These are phyloP conservation scores for Apotomis turbidana DNA, from an alignment of 2,888 invertebrate genomes.

Conservation along the genomic window DNA sequence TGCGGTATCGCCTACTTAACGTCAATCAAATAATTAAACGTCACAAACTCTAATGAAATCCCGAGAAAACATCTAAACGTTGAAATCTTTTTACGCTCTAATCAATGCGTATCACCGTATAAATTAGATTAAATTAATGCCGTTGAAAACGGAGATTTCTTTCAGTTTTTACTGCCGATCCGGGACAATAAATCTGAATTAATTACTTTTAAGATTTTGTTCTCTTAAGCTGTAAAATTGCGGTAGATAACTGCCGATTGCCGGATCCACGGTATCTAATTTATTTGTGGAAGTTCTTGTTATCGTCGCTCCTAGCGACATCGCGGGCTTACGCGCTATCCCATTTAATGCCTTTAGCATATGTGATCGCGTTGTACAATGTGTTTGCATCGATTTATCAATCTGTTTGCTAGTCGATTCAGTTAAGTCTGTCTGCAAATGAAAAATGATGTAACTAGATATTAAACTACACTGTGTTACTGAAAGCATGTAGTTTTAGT, in stretches of 20 bases:
- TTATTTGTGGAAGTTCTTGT: constrained; percentile 72
- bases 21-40: constrained; percentile 41
- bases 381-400: constrained; percentile 57
- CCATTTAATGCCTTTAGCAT: constrained; percentile 62
- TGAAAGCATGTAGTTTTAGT: no score
- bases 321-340: constrained; percentile 64
- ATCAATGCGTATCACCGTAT: constrained; percentile 34
- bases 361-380: constrained; percentile 56
- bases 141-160: constrained; percentile 32
- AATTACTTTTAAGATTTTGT: constrained; percentile 65
- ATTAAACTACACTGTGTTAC: constrained; percentile 12
- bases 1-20: constrained; percentile 55
- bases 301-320: constrained; percentile 65
- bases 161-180: constrained; percentile 38
- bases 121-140: constrained; percentile 40
- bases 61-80: background rate
- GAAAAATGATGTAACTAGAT: constrained; percentile 19
- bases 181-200: constrained; percentile 52
- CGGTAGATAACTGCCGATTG: constrained; percentile 67
- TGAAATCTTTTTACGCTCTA: constrained; percentile 22
- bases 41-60: constrained; percentile 33
- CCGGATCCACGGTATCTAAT: constrained; percentile 64
- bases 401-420: constrained; percentile 48
- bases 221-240: constrained; percentile 64
- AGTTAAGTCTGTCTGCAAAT: constrained; percentile 36